Conservation (phyloP, 2,888 invertebrate species). For the Oscheius myriophilus region DNA sequence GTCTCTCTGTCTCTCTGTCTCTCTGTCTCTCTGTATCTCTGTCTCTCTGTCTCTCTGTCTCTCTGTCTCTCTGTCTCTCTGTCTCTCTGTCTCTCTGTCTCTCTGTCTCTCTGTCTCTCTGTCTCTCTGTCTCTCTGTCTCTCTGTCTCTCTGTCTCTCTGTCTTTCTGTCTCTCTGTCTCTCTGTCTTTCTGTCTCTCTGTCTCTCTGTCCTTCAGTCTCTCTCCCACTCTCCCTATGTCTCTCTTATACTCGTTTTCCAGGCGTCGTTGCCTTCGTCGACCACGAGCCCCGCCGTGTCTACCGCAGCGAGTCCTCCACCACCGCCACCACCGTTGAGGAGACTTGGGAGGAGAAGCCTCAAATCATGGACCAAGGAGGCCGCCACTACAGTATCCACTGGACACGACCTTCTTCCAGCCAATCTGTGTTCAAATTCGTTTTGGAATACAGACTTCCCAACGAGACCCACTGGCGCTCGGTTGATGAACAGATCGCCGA, state of each 20-base stretch:
- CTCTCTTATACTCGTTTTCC: neutral
- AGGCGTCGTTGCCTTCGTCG: slow-evolving; percentile 67
- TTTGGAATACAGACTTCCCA: slow-evolving; percentile 67
- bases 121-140: too few relatives aligned
- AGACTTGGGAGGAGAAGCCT: slow-evolving; percentile 54
- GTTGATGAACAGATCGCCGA: slow-evolving; percentile 41
- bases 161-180: neutral
- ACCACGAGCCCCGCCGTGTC: slow-evolving; percentile 66
- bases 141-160: neutral
- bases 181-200: neutral
- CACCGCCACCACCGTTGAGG: slow-evolving; percentile 54
- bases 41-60: too few relatives aligned
- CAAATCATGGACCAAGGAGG: slow-evolving; percentile 55
- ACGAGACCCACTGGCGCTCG: slow-evolving; percentile 65
- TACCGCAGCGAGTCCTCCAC: slow-evolving; percentile 32
- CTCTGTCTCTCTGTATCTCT: neutral
- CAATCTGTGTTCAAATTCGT: slow-evolving; percentile 56
- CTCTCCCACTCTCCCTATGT: neutral
- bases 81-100: too few relatives aligned
- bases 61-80: neutral
- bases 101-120: neutral
- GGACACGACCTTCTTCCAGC: slow-evolving; percentile 57
- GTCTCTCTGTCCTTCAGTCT: neutral
- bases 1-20: neutral
- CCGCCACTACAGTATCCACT: slow-evolving; percentile 61